Evolutionary conservation across 2,113 vertebrate genomes (phyloP), one percentile per base, ranked within the genome.

Genomic region (Melanerpes formicivorus): DNA sequence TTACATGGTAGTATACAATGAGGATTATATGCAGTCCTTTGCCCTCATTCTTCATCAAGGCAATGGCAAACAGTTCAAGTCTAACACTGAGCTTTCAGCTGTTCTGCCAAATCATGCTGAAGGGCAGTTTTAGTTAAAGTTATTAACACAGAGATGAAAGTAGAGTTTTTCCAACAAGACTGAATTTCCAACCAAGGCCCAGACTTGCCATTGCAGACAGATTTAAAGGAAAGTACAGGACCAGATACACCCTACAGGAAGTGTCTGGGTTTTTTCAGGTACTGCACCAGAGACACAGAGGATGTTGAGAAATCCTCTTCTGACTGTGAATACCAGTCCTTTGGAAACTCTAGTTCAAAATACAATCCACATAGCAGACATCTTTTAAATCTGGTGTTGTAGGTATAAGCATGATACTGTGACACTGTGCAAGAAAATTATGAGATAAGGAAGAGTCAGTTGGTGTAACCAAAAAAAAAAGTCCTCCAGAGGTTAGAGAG

Each of bases 211-310:
- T 2, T 44, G 42, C 55, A 84, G 56, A 3, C 46, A 86, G 46
- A 14, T 74, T 87, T 67, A 63, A 63, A 84, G 66, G 80, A 65
- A 73, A 80, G 12, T 27, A 37, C n/a, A 73, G 22, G 17, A 29
- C 23, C 25, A 58, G 46, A n/a, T 46, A n/a, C 0, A 0, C 22
- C 9, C 29, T n/a, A 5, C 0, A 1, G 8, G 19, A 10, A 17
- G 3, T 18, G 11, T 21, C 14, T n/a, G 32, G 14, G 14, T 83
- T 67, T 86, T 91, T 80, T 72, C 32, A 64, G 37, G 48, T 5
- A 10, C 8, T 66, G 18, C 25, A 25, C 15, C 1, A 5, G 50
- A 50, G 62, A 54, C 2, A 0, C 3, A 50, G 44, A 86, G 44
- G 8, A 26, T 80, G 2, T 40, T 81, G 34, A 9, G 55, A 90